These are phyloP conservation scores for Macropus fuliginosus DNA, from an alignment of 2,797 vertebrate genomes.

Conservation along the genomic window DNA sequence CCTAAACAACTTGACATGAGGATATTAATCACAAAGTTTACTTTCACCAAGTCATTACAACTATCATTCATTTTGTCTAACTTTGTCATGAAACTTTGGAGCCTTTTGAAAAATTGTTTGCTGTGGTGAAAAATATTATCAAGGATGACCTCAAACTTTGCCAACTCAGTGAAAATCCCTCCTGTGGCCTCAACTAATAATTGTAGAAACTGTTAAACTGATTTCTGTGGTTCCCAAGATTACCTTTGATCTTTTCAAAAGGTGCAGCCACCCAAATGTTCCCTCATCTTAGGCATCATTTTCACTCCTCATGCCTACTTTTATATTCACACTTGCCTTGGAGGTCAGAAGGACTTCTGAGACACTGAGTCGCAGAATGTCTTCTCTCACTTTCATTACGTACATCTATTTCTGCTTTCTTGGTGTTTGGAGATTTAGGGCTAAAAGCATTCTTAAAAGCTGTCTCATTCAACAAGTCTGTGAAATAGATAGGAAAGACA, in stretches of 20 bases:
- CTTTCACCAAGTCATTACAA: background rate
- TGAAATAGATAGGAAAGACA: background rate
- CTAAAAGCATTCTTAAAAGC: background rate
- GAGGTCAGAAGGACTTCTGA: background rate
- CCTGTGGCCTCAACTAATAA: background rate
- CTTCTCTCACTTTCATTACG: background rate
- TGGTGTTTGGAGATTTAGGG: background rate
- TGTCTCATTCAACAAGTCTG: background rate
- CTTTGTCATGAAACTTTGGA: slow-evolving; percentile 1
- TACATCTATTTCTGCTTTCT: background rate
- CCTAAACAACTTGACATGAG: background rate
- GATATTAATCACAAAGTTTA: background rate
- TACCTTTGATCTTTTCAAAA: slow-evolving; percentile 1
- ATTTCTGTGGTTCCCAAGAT: background rate
- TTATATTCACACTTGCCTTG: background rate
- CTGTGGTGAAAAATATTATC: slow-evolving; percentile 12
- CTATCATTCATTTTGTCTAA: slow-evolving; percentile 3
- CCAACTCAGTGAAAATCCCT: background rate
- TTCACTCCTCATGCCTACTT: background rate
- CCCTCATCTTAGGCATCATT: background rate
- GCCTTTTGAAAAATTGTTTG: slow-evolving; percentile 13
- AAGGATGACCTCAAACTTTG: background rate
- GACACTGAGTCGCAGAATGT: background rate
- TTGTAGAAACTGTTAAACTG: background rate
- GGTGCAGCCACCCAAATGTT: background rate